A percentile compares a stretch with the other conserved stretches of the same genome.
phyloP scores from a whole-genome alignment of 1,140 invertebrate species.

The Homarus americanus region DNA sequence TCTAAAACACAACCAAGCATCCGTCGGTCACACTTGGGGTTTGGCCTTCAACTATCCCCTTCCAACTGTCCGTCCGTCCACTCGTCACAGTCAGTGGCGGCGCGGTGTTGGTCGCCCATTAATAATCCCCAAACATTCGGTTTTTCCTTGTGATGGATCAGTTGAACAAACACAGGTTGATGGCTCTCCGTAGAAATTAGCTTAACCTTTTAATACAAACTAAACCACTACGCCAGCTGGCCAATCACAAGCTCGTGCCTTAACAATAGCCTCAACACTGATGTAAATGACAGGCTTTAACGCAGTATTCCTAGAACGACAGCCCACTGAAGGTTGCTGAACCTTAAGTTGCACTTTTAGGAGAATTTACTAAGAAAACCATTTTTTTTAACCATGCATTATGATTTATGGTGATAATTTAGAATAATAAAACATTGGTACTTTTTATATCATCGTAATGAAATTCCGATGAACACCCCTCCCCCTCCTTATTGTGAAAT shows the following conservation, averaged over 20 bases:
- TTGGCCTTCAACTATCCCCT: too few relatives aligned
- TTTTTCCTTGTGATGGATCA: neutral
- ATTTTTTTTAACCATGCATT: neutral
- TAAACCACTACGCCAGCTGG: neutral
- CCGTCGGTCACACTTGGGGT: neutral
- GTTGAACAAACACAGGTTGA: neutral
- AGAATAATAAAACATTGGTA: too few relatives aligned
- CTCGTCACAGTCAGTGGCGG: too few relatives aligned
- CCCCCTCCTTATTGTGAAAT: neutral
- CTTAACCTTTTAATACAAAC: neutral
- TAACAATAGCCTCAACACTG: neutral
- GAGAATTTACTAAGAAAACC: constrained; percentile 6
- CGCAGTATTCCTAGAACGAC: constrained; percentile 41
- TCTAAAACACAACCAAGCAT: constrained; percentile 9
- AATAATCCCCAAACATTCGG: neutral
- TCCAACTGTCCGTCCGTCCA: too few relatives aligned
- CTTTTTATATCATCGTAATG: too few relatives aligned
- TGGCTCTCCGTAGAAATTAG: neutral
- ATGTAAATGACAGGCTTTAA: constrained; percentile 52
- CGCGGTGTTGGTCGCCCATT: neutral
- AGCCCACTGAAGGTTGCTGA: constrained; percentile 27
- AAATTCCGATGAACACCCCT: neutral
- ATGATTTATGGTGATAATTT: neutral
- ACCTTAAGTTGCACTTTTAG: constrained; percentile 4
- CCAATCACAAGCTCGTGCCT: constrained; percentile 5